Evolutionary conservation across 1,140 invertebrate species (phyloP), one percentile per base, ranked within the genome.

Genomic region (Trichonephila inaurata): DNA sequence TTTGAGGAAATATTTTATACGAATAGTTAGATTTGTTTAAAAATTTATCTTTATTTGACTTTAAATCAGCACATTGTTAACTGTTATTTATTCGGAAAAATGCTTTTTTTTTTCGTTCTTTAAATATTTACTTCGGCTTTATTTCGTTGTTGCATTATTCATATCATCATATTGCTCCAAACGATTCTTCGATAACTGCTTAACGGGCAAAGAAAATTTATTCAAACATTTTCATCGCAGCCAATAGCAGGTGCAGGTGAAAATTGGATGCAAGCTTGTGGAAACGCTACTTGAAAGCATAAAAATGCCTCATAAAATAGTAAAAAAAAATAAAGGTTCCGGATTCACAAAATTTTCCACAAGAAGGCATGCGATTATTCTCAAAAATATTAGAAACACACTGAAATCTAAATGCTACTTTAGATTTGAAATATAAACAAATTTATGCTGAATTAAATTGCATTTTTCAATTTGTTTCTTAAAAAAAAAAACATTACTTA

Each of bases 131-230:
- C 64, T 69, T 12, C 21, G 7, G 12, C 64, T 69, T 69, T 69
- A 69, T 69, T 69, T 69, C 21, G 24, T n/a, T 12, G 64, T 24
- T 69, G 64, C 64, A 69, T 69, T 69, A 69, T 69, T 69, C 64
- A 69, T 69, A 12, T 21, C 64, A 69, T 69, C 21, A 24, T 69
- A 24, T 12, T 21, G 64, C 24, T 51, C 8, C 44, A 51, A 69
- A 69, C n/a, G 64, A 69, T 69, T 69, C n/a, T 24, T 24, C 64
- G 24, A 24, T 69, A 69, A 69, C 64, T 69, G 64, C 6, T 69
- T 24, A 69, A 21, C 21, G 64, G 2, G 64, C n/a, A 10, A 12
- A 24, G 64, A 12, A 69, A 69, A 69, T 69, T 69, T 69, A 69
- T 69, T 69, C 64, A 69, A 69, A 69, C 24, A 69, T 69, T 69